Conservation (phyloP, 2,888 invertebrate species). For the Strigamia crassipes region DNA sequence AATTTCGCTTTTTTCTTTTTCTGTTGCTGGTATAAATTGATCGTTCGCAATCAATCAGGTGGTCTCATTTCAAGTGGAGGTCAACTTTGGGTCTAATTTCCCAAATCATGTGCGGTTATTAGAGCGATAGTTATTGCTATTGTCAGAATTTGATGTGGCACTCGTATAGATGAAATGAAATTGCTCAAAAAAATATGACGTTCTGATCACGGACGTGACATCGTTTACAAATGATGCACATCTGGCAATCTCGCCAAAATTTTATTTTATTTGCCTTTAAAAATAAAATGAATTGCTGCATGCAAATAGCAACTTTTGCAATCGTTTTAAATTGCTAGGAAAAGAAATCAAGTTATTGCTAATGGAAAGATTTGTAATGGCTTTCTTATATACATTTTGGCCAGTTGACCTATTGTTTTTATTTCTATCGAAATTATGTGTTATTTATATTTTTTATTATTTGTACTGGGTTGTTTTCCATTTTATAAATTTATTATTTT, state of each 20-base stretch:
- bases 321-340: too few relatives aligned
- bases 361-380: too few relatives aligned
- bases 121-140: constrained; percentile 5
- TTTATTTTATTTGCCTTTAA: neutral
- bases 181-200: constrained; percentile 7
- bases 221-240: constrained; percentile 17
- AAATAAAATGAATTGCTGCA: neutral
- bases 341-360: too few relatives aligned
- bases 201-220: constrained; percentile 1
- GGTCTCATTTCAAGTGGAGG: constrained; percentile 8
- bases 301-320: too few relatives aligned
- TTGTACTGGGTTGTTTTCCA: too few relatives aligned
- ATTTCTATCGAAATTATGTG: too few relatives aligned
- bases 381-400: too few relatives aligned
- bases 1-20: neutral
- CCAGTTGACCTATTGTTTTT: too few relatives aligned
- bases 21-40: neutral
- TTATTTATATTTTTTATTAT: too few relatives aligned
- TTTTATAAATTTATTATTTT: neutral
- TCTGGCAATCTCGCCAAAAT: neutral
- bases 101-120: constrained; percentile 34
- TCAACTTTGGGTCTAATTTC: constrained; percentile 20
- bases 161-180: constrained; percentile 20
- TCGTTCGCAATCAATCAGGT: constrained; percentile 35
- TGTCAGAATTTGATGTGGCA: constrained; percentile 27